Base-by-base conservation (phyloP, 2,888 invertebrate species). In the Polydrusus cervinus region DNA sequence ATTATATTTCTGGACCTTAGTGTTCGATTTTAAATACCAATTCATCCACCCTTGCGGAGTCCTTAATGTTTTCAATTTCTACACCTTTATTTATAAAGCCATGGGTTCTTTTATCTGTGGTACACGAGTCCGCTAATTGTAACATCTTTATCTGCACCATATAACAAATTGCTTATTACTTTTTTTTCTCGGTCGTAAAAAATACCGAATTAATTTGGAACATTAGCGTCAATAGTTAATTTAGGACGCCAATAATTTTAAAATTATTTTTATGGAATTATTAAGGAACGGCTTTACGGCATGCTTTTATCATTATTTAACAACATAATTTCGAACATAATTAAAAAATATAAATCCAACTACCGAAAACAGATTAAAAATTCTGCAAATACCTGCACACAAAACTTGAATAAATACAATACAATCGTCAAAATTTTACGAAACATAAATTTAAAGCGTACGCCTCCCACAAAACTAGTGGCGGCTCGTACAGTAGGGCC, bases 111-210 rank as follows among this genome's bases (percentile, higher is more conserved):
- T 51, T 64, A 45, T 43, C 25, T 25, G 30, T 43, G 16, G 30
- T 66, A 30, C 66, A 14, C 34, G 51, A 18, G 3, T 18, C 43
- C 55, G 25, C 67, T 67, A 67, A 67, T 67, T 67, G 55, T 55
- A 38, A 53, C 67, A 38, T 53, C 55, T 55, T 67, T 67, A 67
- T 55, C 55, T 13, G 53, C 55, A 55, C 20, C 53, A 67, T 40
- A 40, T 66, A 55, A 67, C 67, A 67, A 67, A 67, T 67, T 67
- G 55, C 67, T 49, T 55, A 55, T 53, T 14, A 38, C 43, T 61
- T 60, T 69, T n/a, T 60, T 40, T 38, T 55, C 57, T 60, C 18
- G 60, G 14, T n/a, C 69, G 30, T 60, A 69, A 69, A 47, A 68
- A 45, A 69, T 30, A 25, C 38, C 40, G 67, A 18, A 20, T 40